Conservation (phyloP, 2,113 vertebrate species). For the Ascaphus truei region DNA sequence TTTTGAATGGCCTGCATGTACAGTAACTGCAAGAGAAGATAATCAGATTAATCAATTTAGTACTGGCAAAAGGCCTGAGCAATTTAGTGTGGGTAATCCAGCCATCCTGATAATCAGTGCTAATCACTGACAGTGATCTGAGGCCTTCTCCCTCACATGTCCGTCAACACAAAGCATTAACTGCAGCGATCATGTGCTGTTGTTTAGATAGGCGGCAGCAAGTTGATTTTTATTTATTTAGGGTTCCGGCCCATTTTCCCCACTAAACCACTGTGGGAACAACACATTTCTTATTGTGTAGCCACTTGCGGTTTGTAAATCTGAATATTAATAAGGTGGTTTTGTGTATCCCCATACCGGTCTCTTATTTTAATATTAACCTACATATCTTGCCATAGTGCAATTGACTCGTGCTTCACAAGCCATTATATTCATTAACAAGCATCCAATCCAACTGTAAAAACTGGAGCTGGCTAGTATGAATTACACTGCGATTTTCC, state of each 20-base stretch:
- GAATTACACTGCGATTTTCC: constrained; percentile 27
- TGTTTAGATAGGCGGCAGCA: background rate
- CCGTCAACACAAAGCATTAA: too few species aligned
- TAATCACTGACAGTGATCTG: constrained; percentile 39
- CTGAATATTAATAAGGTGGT: too few species aligned
- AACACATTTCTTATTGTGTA: background rate
- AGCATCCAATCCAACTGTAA: background rate
- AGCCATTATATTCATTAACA: constrained; percentile 17
- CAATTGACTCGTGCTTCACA: background rate
- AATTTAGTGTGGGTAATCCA: constrained; percentile 46
- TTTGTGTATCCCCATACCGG: background rate
- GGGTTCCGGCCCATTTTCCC: background rate
- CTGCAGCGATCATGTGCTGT: background rate
- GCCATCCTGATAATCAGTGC: constrained; percentile 48
- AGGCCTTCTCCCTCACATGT: background rate
- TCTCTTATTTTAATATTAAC: background rate
- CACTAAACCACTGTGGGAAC: background rate
- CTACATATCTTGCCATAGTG: background rate
- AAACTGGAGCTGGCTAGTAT: background rate
- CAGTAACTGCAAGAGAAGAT: constrained; percentile 51
- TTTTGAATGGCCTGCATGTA: constrained; percentile 41
- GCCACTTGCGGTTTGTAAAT: too few species aligned
- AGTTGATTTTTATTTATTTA: background rate
- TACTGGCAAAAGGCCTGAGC: constrained; percentile 46
- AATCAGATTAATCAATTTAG: constrained; percentile 52